Conservation (phyloP, 2,888 invertebrate species). For the Anoncus sp. region DNA sequence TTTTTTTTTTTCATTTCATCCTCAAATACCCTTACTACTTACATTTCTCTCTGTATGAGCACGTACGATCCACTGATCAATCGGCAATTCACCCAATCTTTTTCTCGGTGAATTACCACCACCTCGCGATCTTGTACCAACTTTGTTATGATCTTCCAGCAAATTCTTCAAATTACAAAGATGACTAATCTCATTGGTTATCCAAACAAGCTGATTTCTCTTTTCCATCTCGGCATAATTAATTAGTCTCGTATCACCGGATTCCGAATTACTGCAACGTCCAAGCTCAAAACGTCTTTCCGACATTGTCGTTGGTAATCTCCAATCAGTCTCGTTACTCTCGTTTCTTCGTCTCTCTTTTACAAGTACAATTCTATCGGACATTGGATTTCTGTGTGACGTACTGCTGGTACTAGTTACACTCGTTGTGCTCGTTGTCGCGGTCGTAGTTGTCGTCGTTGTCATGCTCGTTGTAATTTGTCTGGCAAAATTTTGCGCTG, state of each 20-base stretch:
- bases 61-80: constrained; percentile 35
- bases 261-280: constrained; percentile 73
- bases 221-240: constrained; percentile 84
- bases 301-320: constrained; percentile 83
- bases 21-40: not conserved
- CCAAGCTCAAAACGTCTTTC: constrained; percentile 82
- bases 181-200: constrained; percentile 85
- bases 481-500: constrained; percentile 1
- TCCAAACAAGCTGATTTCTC: constrained; percentile 85
- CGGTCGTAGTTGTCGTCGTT: not conserved
- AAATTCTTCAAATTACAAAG: constrained; percentile 84
- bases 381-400: constrained; percentile 26
- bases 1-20: no score
- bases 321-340: constrained; percentile 82
- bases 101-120: constrained; percentile 71
- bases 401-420: no score
- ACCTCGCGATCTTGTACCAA: constrained; percentile 66
- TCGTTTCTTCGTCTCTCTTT: constrained; percentile 45
- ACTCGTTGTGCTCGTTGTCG: constrained; percentile 33
- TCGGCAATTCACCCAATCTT: constrained; percentile 12
- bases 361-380: constrained; percentile 45
- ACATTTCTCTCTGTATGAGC: constrained; percentile 38
- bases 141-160: constrained; percentile 78
- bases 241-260: constrained; percentile 77
- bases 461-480: not conserved